These are phyloP conservation scores for Cephus pulcher DNA, from an alignment of 2,888 invertebrate genomes.

Conservation along the genomic window DNA sequence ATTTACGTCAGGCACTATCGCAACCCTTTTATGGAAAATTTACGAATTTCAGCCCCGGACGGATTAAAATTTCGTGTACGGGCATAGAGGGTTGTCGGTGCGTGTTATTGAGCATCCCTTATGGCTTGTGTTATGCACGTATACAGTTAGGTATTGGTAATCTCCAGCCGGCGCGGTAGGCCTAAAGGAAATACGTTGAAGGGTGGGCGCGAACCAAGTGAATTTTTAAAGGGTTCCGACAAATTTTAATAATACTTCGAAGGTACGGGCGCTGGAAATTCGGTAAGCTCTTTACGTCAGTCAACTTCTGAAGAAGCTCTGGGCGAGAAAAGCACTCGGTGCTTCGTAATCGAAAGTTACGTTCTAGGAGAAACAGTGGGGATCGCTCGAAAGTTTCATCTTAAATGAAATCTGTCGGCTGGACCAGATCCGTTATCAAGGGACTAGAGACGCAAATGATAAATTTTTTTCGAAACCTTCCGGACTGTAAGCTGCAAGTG, in stretches of 20 bases:
- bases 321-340: background rate
- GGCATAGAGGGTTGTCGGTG: background rate
- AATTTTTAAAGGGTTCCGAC: background rate
- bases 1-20: background rate
- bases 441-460: background rate
- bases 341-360: background rate
- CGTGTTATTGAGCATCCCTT: background rate
- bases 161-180: background rate
- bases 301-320: background rate
- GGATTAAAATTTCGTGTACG: no score
- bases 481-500: background rate
- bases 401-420: slow-evolving; percentile 40
- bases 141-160: background rate
- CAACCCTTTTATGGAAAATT: background rate
- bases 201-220: background rate
- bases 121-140: background rate
- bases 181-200: background rate
- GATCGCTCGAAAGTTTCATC: slow-evolving; percentile 34
- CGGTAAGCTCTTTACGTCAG: background rate
- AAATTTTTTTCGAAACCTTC: background rate
- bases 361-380: slow-evolving; percentile 23
- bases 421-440: background rate
- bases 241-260: background rate
- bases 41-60: background rate
- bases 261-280: background rate